Evolutionary conservation across 2,797 vertebrate genomes (phyloP).

Genomic region (Australoheros facetus): DNA sequence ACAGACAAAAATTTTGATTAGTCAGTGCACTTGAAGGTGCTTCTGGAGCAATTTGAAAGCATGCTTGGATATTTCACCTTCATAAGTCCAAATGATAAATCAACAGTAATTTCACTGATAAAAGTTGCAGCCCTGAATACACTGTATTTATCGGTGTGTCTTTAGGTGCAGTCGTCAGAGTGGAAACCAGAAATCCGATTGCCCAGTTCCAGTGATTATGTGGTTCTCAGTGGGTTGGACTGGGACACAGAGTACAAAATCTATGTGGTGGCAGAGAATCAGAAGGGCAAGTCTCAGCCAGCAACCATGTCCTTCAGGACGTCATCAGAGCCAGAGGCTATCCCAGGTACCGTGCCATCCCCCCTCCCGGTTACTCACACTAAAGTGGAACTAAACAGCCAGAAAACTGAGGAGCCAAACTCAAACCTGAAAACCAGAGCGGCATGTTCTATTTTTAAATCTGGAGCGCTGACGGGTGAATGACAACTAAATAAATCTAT

Average conservation of each 20-base stretch:
- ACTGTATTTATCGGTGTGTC: background rate
- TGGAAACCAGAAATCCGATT: slow-evolving; percentile 93
- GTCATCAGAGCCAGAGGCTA: slow-evolving; percentile 87
- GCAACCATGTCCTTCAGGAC: slow-evolving; percentile 89
- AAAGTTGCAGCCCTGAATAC: background rate
- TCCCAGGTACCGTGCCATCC: slow-evolving; percentile 88
- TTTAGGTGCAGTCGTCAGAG: slow-evolving; percentile 83
- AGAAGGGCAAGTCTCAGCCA: slow-evolving; percentile 92
- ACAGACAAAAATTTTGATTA: background rate
- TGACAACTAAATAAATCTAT: slow-evolving; percentile 58
- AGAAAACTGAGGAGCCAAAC: slow-evolving; percentile 53
- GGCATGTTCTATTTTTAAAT: slow-evolving; percentile 46
- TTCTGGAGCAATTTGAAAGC: background rate
- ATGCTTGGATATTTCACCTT: background rate
- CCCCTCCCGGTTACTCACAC: slow-evolving; percentile 14
- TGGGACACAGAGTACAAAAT: slow-evolving; percentile 96
- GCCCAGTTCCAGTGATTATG: slow-evolving; percentile 85
- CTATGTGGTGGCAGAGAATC: slow-evolving; percentile 91
- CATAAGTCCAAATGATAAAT: background rate
- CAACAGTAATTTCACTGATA: background rate
- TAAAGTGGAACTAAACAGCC: slow-evolving; percentile 35
- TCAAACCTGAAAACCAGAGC: slow-evolving; percentile 54
- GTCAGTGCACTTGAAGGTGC: background rate
- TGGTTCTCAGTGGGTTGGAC: slow-evolving; percentile 87
- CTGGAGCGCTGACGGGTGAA: slow-evolving; percentile 45